Evolutionary conservation across 1,140 invertebrate genomes (phyloP).

Genomic region (Ectropis grisescens): DNA sequence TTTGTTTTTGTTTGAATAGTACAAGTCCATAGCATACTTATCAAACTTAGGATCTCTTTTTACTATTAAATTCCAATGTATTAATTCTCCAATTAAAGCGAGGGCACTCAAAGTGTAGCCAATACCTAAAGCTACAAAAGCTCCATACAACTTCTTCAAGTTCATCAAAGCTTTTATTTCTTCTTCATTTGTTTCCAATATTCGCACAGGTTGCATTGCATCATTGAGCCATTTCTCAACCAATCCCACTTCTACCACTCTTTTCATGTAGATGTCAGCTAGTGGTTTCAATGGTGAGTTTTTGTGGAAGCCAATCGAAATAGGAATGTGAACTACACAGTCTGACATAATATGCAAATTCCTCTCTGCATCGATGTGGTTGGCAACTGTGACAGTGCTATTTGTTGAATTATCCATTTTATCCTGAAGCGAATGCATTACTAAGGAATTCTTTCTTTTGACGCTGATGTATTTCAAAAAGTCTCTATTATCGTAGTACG

Average conservation of each 20-base stretch:
- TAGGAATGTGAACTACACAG: constrained; percentile 84
- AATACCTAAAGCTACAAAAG: constrained; percentile 76
- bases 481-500: constrained; percentile 86
- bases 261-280: constrained; percentile 76
- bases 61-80: constrained; percentile 77
- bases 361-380: constrained; percentile 44
- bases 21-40: constrained; percentile 74
- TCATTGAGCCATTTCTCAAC: constrained; percentile 85
- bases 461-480: constrained; percentile 76
- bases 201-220: constrained; percentile 71
- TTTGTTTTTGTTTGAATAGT: constrained; percentile 63
- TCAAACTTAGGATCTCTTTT: constrained; percentile 78
- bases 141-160: constrained; percentile 82
- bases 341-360: constrained; percentile 85
- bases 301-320: constrained; percentile 83
- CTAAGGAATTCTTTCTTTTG: constrained; percentile 56
- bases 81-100: constrained; percentile 72
- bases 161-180: constrained; percentile 80
- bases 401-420: constrained; percentile 23
- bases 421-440: constrained; percentile 13
- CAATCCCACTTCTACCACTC: constrained; percentile 81
- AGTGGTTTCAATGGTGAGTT: constrained; percentile 82
- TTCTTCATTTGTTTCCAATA: constrained; percentile 49
- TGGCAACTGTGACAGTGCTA: constrained; percentile 19
- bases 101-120: constrained; percentile 76